Conservation (phyloP, 1,140 invertebrate genomes). For the Lepidotrigona ventralis region DNA sequence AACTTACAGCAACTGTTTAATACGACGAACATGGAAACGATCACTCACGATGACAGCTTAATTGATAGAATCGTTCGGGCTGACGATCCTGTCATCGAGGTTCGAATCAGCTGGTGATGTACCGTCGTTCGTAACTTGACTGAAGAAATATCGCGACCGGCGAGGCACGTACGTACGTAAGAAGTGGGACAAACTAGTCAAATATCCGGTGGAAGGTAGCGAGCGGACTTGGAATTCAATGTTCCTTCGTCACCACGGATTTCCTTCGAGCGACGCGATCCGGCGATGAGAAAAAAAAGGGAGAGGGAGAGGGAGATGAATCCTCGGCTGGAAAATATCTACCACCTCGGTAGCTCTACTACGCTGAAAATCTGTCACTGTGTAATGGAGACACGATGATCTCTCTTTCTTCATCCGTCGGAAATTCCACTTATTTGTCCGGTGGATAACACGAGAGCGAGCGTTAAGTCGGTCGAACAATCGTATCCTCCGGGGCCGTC, state of each 20-base stretch:
- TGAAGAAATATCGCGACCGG: background rate
- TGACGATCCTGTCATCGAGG: background rate
- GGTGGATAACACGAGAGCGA: background rate
- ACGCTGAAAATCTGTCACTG: slow-evolving; percentile 5
- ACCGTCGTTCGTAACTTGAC: background rate
- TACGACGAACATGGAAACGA: too few species aligned
- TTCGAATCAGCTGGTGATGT: background rate
- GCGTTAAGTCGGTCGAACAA: background rate
- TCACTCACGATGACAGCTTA: background rate
- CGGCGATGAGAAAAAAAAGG: background rate
- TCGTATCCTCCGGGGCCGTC: slow-evolving; percentile 15
- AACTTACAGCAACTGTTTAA: too few species aligned
- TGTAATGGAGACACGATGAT: background rate
- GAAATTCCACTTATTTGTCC: slow-evolving; percentile 20
- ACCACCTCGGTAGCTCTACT: too few species aligned
- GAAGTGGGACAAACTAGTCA: slow-evolving; percentile 28
- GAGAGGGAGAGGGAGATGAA: background rate
- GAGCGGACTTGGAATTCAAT: background rate
- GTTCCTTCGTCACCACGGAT: background rate
- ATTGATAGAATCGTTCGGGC: background rate
- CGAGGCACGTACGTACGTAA: background rate
- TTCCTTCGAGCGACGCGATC: slow-evolving; percentile 5
- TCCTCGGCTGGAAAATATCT: background rate
- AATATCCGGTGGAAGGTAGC: slow-evolving; percentile 12
- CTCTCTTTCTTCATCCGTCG: slow-evolving; percentile 10